Percentiles rank a stretch among this genome's conserved stretches.
phyloP scores from a whole-genome alignment of 2,888 invertebrate genomes.

The Pseudococcus longispinus region DNA sequence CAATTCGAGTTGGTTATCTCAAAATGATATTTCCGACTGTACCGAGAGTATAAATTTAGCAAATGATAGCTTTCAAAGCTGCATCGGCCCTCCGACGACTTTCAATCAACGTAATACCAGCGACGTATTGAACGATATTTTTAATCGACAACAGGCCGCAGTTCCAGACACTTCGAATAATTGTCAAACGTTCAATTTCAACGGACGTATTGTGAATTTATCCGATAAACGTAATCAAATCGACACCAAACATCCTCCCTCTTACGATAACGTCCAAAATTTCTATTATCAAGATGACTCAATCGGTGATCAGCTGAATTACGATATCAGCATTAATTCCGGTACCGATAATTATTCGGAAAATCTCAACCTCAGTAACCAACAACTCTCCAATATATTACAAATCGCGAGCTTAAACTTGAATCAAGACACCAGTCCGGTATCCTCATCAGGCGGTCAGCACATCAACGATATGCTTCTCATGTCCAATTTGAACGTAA shows the following conservation, averaged over 20 bases:
- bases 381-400: neutral
- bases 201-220: conserved; percentile 1
- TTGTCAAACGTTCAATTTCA: neutral
- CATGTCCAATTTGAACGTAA: neutral
- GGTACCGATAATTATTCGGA: neutral
- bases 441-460: neutral
- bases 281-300: neutral
- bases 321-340: neutral
- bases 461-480: neutral
- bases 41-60: neutral
- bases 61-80: neutral
- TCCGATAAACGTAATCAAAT: neutral
- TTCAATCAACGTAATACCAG: neutral
- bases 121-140: neutral
- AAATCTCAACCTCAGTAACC: neutral
- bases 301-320: neutral
- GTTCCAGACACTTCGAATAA: neutral
- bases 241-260: neutral
- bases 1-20: neutral
- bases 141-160: neutral
- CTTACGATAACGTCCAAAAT: neutral
- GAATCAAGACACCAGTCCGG: neutral
- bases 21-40: neutral
- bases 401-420: neutral
- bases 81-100: neutral